These are phyloP conservation scores for Mesocricetus auratus DNA, from an alignment of 2,113 vertebrate species.

Conservation along the genomic window DNA sequence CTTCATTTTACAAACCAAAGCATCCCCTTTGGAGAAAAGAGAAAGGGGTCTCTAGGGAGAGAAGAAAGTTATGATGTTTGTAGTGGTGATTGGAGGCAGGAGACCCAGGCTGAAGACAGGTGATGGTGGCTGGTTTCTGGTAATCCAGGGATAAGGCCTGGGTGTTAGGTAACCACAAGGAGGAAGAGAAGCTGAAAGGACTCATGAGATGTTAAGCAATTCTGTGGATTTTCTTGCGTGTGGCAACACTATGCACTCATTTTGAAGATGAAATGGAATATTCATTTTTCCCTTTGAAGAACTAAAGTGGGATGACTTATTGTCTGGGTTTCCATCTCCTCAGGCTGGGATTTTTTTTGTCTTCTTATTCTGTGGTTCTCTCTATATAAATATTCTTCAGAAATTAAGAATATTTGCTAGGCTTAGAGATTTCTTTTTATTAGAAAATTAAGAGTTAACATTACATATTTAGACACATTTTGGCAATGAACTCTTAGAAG, in stretches of 20 bases:
- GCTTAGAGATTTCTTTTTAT: neutral
- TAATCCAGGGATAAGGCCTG: neutral
- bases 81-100: neutral
- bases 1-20: neutral
- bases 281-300: neutral
- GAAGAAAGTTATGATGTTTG: neutral
- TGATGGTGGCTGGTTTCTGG: neutral
- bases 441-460: conserved; percentile 12
- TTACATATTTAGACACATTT: neutral
- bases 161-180: neutral
- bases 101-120: neutral
- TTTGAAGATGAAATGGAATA: neutral
- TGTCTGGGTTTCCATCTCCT: neutral
- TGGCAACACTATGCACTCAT: neutral
- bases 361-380: neutral
- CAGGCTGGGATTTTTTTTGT: neutral
- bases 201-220: neutral
- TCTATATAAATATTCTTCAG: conserved; percentile 20
- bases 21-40: neutral
- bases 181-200: conserved; percentile 13
- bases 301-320: neutral
- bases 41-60: neutral
- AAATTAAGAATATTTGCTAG: conserved; percentile 23
- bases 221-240: neutral
- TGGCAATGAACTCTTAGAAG: neutral